Percentiles rank a stretch among this genome's conserved stretches.
Evolutionary conservation across 2,797 vertebrate species (phyloP).

Genomic region (Diplodus puntazzo): DNA sequence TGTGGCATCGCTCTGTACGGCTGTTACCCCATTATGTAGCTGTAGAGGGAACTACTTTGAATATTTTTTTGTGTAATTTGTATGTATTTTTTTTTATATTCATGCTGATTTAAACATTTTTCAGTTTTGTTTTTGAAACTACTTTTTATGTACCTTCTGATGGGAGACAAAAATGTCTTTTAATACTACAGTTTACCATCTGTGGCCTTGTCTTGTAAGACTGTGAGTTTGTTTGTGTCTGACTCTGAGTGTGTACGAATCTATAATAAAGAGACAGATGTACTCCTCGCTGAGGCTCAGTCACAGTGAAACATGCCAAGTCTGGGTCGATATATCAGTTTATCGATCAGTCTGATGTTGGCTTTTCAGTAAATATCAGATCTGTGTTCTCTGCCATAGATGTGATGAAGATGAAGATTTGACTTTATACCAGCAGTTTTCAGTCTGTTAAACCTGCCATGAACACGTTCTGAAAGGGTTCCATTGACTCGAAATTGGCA

Average conservation of each 20-base stretch:
- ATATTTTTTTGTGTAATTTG: background rate
- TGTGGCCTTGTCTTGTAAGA: background rate
- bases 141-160: background rate
- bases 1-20: slow-evolving; percentile 89
- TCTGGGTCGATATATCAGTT: slow-evolving; percentile 8
- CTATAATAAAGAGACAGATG: slow-evolving; percentile 21
- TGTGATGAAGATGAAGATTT: background rate
- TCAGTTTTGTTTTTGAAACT: background rate
- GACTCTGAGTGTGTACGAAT: background rate
- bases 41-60: background rate
- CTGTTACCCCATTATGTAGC: slow-evolving; percentile 88
- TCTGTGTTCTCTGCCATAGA: background rate
- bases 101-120: background rate
- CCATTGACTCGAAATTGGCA: slow-evolving; percentile 57
- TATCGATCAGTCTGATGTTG: background rate
- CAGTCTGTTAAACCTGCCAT: slow-evolving; percentile 50
- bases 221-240: background rate
- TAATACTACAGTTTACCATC: slow-evolving; percentile 7
- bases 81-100: background rate
- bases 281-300: background rate
- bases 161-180: background rate
- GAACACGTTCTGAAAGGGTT: slow-evolving; percentile 56
- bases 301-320: background rate
- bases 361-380: slow-evolving; percentile 9
- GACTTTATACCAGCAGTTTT: background rate